Evolutionary conservation across 2,888 invertebrate species (phyloP), one percentile per base, ranked within the genome.

Genomic region (Zygothrica quintamaculata): DNA sequence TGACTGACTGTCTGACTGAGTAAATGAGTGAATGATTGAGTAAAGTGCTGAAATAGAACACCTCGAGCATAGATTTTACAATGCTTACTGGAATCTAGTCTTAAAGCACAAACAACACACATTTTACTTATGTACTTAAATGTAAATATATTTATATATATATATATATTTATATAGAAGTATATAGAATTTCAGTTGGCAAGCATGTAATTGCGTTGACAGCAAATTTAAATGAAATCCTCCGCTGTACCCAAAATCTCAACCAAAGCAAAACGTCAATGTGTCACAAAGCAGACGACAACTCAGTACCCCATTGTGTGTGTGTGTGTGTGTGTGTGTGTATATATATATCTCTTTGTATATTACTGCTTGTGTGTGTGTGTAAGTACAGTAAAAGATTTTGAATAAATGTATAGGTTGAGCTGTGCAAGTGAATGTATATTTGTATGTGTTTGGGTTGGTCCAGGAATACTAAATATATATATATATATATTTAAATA

Each of bases 171-270:
- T n/a, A n/a, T n/a, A n/a, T n/a, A n/a, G n/a, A n/a, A n/a, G n/a
- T n/a, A n/a, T n/a, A n/a, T n/a, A n/a, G n/a, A n/a, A n/a, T n/a
- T n/a, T 12, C 34, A 37, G 31, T 16, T 62, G 42, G 65, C 53
- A 65, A 73, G 70, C 75, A 79, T 79, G 84, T 74, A 79, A 82
- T 76, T 76, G 85, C 82, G 72, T 76, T 82, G 76, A 82, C 87
- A 88, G 86, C 81, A 87, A 88, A 87, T 85, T 87, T 87, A 84
- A 81, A 81, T 80, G 80, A 84, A 81, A 84, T 86, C 68, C 84
- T 65, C 61, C 53, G 29, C 22, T 26, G 15, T n/a, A 31, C 33
- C 43, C 37, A 13, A 60, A 56, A 52, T 31, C 57, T 43, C 29
- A 47, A 29, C 40, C 48, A 37, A 50, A 48, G 42, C 72, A 36